A percentile compares a stretch with the other conserved stretches of the same genome.
phyloP scores from a whole-genome alignment of 2,113 vertebrate species.

The Mus pahari region DNA sequence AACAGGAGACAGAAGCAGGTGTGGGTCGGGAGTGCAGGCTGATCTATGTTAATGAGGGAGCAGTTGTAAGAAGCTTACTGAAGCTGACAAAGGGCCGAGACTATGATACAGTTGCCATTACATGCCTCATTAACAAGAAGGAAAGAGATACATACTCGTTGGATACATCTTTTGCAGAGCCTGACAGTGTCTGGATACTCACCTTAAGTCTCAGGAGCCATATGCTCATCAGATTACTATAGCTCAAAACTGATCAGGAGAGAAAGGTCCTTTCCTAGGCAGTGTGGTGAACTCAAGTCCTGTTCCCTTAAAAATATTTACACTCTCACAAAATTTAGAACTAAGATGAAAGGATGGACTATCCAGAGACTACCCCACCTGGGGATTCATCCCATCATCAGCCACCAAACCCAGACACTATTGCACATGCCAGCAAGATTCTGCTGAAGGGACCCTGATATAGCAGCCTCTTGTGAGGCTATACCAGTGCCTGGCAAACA shows the following conservation, averaged over 20 bases:
- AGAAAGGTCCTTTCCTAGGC: neutral
- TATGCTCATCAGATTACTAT: neutral
- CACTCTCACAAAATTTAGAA: no score
- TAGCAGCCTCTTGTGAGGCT: no score
- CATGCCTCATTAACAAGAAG: neutral
- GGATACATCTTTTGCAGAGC: neutral
- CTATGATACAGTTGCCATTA: neutral
- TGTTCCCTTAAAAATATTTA: neutral
- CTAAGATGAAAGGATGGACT: no score
- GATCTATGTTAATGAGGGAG: neutral
- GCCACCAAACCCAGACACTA: no score
- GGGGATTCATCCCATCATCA: no score
- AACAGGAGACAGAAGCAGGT: neutral
- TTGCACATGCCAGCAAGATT: no score
- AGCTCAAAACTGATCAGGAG: neutral
- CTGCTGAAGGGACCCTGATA: no score
- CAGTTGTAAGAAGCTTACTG: neutral
- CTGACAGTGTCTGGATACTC: neutral
- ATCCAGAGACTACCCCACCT: no score
- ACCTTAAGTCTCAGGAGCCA: neutral
- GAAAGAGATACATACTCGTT: neutral
- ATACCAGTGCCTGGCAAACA: no score
- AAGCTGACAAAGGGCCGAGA: neutral
- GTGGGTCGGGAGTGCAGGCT: neutral
- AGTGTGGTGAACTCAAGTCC: neutral